Base-by-base conservation (phyloP, 2,888 invertebrate species). In the Strigamia crassipes region DNA sequence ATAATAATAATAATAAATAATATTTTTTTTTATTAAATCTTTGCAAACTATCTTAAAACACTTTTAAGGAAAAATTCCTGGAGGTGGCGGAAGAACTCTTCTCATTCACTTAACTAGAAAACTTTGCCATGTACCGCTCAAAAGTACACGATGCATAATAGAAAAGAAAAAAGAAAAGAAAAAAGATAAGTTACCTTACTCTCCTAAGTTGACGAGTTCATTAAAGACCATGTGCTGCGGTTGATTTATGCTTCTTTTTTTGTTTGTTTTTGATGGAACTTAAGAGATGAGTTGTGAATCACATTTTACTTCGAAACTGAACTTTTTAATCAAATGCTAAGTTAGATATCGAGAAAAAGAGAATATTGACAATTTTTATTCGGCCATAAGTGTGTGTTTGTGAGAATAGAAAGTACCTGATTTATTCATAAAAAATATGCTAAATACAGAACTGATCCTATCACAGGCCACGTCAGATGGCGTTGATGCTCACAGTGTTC, bases 171-270 rank as follows among this genome's bases (percentile, higher is more conserved):
- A 51, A n/a, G 10, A 41, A 41, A 41, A 41, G 10, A 41, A 41
- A 46, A 51, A n/a, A 51, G 51, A 51, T 51, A n/a, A 51, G 51
- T 51, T 51, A 51, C 51, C 51, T 51, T 51, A 51, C 51, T n/a
- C 51, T 18, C n/a, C 51, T 18, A n/a, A 51, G 51, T 51, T 51
- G 51, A 51, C 51, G 51, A 51, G 51, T 51, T 51, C 51, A 51
- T 51, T 51, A 51, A 51, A 51, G 51, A 51, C 51, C 34, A 34
- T 51, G 8, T 51, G n/a, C 18, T 18, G 51, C 18, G 10, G 12
- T 8, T 51, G 51, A 51, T 51, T 51, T 51, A 51, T 51, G 51
- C 4, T n/a, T n/a, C 4, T 18, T 13, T 51, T 51, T 51, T 51
- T 51, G 46, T 51, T 51, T 51, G 46, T n/a, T 13, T n/a, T n/a